These are phyloP conservation scores for Lepidochitona cinerea DNA, from an alignment of 2,888 invertebrate genomes.

Conservation along the genomic window DNA sequence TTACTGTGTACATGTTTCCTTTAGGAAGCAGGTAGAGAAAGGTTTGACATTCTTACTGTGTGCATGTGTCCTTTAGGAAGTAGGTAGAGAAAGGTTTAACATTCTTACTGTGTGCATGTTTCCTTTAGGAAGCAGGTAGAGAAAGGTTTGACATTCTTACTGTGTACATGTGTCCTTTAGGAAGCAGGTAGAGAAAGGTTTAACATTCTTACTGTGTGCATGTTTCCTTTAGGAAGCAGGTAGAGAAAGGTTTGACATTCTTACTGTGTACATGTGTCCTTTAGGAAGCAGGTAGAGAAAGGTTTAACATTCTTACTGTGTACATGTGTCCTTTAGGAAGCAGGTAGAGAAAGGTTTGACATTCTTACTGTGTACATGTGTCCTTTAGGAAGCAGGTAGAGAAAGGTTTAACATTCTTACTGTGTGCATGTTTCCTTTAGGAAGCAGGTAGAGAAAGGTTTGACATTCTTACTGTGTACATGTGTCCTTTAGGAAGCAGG, in stretches of 20 bases:
- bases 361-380: too few relatives aligned
- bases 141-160: slow-evolving; percentile 83
- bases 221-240: slow-evolving; percentile 63
- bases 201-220: slow-evolving; percentile 87
- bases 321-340: too few relatives aligned
- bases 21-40: slow-evolving; percentile 77
- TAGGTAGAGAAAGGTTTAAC: slow-evolving; percentile 82
- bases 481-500: slow-evolving; percentile 63
- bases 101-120: too few relatives aligned
- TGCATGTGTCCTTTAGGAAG: too few relatives aligned
- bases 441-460: slow-evolving; percentile 79
- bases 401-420: slow-evolving; percentile 83
- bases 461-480: slow-evolving; percentile 87
- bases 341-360: slow-evolving; percentile 82
- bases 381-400: slow-evolving; percentile 77
- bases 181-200: slow-evolving; percentile 79
- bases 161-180: too few relatives aligned
- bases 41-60: slow-evolving; percentile 86
- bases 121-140: slow-evolving; percentile 77
- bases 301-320: slow-evolving; percentile 86
- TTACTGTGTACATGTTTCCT: too few relatives aligned
- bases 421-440: too few relatives aligned
- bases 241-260: slow-evolving; percentile 86
- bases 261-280: too few relatives aligned
- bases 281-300: slow-evolving; percentile 77